Percentiles rank a stretch among this genome's conserved stretches.
Evolutionary conservation across 2,113 vertebrate species (phyloP).

Genomic region (Silurus asotus): DNA sequence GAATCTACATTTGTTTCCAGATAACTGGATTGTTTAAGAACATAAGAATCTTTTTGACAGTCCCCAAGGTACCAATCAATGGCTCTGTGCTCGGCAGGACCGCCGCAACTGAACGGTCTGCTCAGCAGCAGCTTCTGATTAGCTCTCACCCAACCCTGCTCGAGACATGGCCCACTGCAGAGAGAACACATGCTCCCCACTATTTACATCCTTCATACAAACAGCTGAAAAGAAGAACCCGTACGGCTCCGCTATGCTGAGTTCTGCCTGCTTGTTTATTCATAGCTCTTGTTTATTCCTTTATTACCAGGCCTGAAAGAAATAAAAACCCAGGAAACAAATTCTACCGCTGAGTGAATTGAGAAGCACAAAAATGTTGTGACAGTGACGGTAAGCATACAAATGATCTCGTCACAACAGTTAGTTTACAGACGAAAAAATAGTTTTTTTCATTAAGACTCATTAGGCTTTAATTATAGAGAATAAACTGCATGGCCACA

Average conservation of each 20-base stretch:
- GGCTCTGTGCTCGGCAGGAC: slow-evolving; percentile 32
- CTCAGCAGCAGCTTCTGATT: slow-evolving; percentile 50
- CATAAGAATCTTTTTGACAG: background rate
- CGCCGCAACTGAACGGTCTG: slow-evolving; percentile 39
- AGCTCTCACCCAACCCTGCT: slow-evolving; percentile 39
- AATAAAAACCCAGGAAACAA: slow-evolving; percentile 12
- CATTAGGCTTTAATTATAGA: background rate
- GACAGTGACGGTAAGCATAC: background rate
- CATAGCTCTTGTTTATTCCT: background rate
- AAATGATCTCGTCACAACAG: background rate
- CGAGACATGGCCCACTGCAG: slow-evolving; percentile 25
- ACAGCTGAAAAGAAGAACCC: slow-evolving; percentile 25
- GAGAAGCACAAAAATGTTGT: background rate
- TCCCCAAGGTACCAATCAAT: slow-evolving; percentile 56
- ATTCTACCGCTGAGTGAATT: background rate
- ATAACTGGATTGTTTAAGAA: slow-evolving; percentile 47
- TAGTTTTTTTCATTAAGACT: background rate
- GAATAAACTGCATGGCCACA: background rate
- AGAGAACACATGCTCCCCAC: slow-evolving; percentile 34
- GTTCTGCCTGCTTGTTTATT: slow-evolving; percentile 3
- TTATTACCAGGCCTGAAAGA: background rate
- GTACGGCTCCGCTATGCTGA: slow-evolving; percentile 7
- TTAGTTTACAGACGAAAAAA: background rate
- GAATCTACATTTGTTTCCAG: slow-evolving; percentile 28
- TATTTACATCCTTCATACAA: slow-evolving; percentile 41